phyloP scores from a whole-genome alignment of 2,797 vertebrate genomes.

The Thamnophis elegans region DNA sequence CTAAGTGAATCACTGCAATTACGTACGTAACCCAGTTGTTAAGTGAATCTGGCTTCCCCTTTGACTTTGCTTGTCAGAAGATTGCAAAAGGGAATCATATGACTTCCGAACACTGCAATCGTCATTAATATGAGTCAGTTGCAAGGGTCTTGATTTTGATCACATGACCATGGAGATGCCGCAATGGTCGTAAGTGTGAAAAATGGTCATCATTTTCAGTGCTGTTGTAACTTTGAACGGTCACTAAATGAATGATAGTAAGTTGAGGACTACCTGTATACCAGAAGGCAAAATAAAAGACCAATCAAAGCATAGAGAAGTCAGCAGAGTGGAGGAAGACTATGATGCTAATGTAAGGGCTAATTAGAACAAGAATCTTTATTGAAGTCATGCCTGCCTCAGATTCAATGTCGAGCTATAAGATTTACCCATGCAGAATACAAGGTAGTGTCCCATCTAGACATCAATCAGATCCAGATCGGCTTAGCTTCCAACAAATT shows the following conservation, averaged over 20 bases:
- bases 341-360: not conserved
- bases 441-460: not conserved
- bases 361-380: not conserved
- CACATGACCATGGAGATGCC: not conserved
- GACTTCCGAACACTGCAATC: not conserved
- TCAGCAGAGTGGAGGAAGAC: not conserved
- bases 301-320: not conserved
- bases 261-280: not conserved
- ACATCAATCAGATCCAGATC: not conserved
- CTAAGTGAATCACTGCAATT: not conserved
- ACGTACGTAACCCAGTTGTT: not conserved
- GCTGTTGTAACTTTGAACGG: not conserved
- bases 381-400: not conserved
- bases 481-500: not conserved
- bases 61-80: not conserved
- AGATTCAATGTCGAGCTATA: not conserved
- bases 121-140: not conserved
- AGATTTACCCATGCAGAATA: not conserved
- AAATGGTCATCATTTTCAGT: not conserved
- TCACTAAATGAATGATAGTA: not conserved
- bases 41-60: not conserved
- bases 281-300: not conserved
- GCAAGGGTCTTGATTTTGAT: not conserved
- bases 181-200: not conserved
- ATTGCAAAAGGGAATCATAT: not conserved